phyloP scores from a whole-genome alignment of 2,888 invertebrate species.

The Sinodicranocentrus sp. region DNA sequence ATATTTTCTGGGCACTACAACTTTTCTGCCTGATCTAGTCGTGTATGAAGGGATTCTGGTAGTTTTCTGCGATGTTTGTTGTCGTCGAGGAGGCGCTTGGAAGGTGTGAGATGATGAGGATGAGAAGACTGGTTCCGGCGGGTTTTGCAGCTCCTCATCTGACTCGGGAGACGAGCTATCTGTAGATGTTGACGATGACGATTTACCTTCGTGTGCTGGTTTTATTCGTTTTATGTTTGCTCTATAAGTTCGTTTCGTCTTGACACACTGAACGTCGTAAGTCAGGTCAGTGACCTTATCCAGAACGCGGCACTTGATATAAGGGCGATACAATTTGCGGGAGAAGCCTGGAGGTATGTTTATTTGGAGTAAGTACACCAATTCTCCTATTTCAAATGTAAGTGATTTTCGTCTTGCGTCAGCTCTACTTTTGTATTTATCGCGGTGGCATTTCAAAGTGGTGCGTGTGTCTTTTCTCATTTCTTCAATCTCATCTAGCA shows the following conservation, averaged over 20 bases:
- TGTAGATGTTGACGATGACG: neutral
- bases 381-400: neutral
- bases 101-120: neutral
- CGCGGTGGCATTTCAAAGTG: neutral
- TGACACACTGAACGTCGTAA: neutral
- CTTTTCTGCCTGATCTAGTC: too few relatives aligned
- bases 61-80: too few relatives aligned
- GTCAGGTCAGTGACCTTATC: neutral
- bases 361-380: neutral
- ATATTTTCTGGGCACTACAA: neutral
- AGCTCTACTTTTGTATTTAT: neutral
- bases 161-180: neutral
- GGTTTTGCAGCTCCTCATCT: too few relatives aligned
- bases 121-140: neutral
- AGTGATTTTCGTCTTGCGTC: neutral
- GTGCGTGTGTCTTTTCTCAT: neutral
- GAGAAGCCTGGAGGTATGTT: neutral
- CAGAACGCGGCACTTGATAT: neutral
- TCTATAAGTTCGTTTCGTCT: neutral
- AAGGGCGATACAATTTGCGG: constrained; percentile 20
- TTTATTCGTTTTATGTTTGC: constrained; percentile 27
- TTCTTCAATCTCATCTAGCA: neutral
- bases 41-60: too few relatives aligned
- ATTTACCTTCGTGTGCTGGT: neutral
- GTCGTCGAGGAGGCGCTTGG: neutral